Base-by-base conservation (phyloP, 2,797 vertebrate genomes). In the Ceryle rudis region DNA sequence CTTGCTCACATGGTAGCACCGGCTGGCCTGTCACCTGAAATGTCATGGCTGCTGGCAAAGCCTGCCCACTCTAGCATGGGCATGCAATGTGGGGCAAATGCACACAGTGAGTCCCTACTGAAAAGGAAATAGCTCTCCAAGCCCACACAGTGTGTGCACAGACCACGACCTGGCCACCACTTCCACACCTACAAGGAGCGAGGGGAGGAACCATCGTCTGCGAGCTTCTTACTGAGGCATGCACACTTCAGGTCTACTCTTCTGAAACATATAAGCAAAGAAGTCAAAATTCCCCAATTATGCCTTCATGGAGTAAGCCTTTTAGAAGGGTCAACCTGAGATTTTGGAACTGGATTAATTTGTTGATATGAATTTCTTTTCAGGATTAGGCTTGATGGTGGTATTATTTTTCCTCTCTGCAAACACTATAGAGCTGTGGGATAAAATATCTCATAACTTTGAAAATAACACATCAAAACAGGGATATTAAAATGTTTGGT, bases 41-140 rank as follows among this genome's bases (percentile, higher is more conserved):
- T 70, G 55, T 41, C 88, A 37, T 51, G 86, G 89, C 89, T 96
- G 31, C 61, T 95, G 92, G 86, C 93, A 87, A 87, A 87, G 39
- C 75, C 64, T 81, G 49, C 13, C 49, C 37, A 4, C 57, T 65
- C 74, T 72, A 46, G 90, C 60, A 18, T 39, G 72, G 37, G 12
- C 44, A 17, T 74, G 44, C 52, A 83, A 9, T 5, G 57, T 44
- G 89, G 25, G 52, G 60, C 37, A 47, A 69, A 64, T 1, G 6
- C 41, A 28, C 21, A n/a, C 23, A 54, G 23, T 89, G 29, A 65
- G 47, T 29, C 47, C 46, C n/a, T 57, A n/a, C 42, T 73, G 89
- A 52, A 65, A 93, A 81, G 26, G 3, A 21, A 74, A 44, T 28
- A 81, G n/a, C 4, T 57, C 41, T 57, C 49, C 81, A 86, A 67